Evolutionary conservation across 2,888 invertebrate species (phyloP).

Genomic region (Drosophila sordidula): DNA sequence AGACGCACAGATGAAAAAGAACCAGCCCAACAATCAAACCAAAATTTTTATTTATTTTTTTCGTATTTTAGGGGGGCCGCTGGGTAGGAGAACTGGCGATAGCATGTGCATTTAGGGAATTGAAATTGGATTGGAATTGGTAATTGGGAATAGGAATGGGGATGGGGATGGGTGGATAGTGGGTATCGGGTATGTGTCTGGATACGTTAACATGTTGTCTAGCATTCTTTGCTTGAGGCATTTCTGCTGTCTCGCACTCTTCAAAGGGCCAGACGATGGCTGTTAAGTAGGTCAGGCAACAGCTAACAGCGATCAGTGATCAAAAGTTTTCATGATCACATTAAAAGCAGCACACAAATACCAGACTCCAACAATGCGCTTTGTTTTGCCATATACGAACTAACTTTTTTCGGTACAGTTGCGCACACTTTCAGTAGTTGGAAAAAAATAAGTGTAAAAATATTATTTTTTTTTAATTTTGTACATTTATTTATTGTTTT

Average conservation of each 20-base stretch:
- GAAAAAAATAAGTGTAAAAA: no score
- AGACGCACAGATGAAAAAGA: conserved; percentile 50
- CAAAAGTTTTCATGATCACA: conserved; percentile 36
- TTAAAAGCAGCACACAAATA: conserved; percentile 12
- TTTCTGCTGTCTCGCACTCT: conserved; percentile 29
- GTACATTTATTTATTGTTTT: no score
- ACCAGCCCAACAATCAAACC: conserved; percentile 34
- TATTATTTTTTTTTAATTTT: no score
- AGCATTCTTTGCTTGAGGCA: conserved; percentile 44
- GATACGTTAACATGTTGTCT: conserved; percentile 42
- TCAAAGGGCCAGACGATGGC: conserved; percentile 53
- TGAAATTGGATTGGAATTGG: conserved; percentile 24
- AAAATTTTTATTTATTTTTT: conserved; percentile 7
- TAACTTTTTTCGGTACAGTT: conserved; percentile 3
- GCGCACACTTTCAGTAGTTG: background rate
- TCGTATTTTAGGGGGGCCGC: conserved; percentile 11
- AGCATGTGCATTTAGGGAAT: conserved; percentile 44
- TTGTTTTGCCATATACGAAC: background rate
- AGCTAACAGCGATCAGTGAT: conserved; percentile 10
- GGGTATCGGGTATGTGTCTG: conserved; percentile 41
- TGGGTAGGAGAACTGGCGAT: conserved; percentile 8
- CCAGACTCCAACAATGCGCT: no score
- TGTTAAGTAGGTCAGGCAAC: conserved; percentile 71
- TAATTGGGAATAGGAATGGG: conserved; percentile 17
- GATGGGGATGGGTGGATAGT: conserved; percentile 4